Conservation (phyloP, 2,888 invertebrate species). For the Hetaerina titia region DNA sequence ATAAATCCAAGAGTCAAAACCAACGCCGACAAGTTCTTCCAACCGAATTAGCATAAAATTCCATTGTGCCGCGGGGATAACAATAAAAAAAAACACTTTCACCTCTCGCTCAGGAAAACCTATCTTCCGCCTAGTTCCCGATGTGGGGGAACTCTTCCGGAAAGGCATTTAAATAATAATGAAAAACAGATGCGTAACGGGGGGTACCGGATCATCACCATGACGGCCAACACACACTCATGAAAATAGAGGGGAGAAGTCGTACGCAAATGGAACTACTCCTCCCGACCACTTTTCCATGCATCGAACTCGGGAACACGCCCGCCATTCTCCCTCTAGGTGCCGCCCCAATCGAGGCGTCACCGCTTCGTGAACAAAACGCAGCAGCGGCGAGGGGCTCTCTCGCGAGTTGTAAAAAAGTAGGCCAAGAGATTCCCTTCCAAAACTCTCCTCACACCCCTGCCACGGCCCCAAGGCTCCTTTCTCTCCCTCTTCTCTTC, state of each 20-base stretch:
- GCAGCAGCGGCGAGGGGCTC: neutral
- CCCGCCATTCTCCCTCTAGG: no score
- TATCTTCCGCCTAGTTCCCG: slow-evolving; percentile 13
- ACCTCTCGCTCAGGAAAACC: neutral
- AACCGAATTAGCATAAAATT: neutral
- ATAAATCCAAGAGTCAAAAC: neutral
- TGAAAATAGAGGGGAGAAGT: neutral
- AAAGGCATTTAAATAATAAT: slow-evolving; percentile 16
- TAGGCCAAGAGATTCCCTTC: slow-evolving; percentile 16
- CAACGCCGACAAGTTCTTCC: neutral
- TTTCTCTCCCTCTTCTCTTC: neutral
- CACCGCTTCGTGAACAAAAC: neutral
- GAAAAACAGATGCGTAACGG: neutral
- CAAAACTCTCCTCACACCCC: neutral
- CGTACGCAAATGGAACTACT: neutral
- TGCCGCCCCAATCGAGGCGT: no score
- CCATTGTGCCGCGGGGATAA: slow-evolving; percentile 1
- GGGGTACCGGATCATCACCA: neutral
- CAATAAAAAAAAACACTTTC: slow-evolving; percentile 30
- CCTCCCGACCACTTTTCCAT: neutral
- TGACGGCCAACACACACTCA: neutral
- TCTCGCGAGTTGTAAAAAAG: neutral
- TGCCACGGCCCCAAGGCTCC: neutral
- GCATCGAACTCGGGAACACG: neutral
- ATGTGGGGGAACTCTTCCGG: neutral